Percentiles rank a stretch among this genome's conserved stretches.
Evolutionary conservation across 1,140 invertebrate genomes (phyloP).

Genomic region (Popillia japonica): DNA sequence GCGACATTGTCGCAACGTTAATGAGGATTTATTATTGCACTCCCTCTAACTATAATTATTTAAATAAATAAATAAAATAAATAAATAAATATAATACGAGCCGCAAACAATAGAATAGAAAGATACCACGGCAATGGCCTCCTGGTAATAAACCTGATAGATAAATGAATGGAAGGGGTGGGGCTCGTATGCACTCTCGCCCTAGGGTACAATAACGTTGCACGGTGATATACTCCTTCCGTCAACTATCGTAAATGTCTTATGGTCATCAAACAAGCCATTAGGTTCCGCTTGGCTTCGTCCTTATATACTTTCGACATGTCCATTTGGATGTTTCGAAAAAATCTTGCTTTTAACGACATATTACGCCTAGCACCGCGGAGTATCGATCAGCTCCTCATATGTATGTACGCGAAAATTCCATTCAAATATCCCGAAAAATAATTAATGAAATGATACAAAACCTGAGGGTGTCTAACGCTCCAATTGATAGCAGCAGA

Average conservation of each 20-base stretch:
- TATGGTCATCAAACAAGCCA: slow-evolving; percentile 56
- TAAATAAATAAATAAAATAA: not conserved
- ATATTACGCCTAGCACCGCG: no score
- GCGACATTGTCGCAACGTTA: slow-evolving; percentile 43
- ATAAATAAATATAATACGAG: not conserved
- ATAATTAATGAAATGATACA: slow-evolving; percentile 28
- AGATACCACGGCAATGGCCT: slow-evolving; percentile 54
- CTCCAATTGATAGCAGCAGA: slow-evolving; percentile 25
- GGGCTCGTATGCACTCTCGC: slow-evolving; percentile 50
- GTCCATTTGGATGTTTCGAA: slow-evolving; percentile 36
- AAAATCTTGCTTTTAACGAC: slow-evolving; percentile 39
- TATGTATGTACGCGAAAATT: no score
- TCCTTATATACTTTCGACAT: slow-evolving; percentile 21
- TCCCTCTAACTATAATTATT: not conserved
- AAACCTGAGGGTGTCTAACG: not conserved
- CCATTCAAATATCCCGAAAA: no score
- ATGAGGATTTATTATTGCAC: slow-evolving; percentile 47
- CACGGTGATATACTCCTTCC: slow-evolving; percentile 58
- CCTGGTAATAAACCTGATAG: slow-evolving; percentile 53
- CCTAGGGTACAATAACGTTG: slow-evolving; percentile 56
- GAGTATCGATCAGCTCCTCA: no score
- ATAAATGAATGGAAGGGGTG: slow-evolving; percentile 51
- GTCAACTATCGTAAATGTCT: slow-evolving; percentile 59
- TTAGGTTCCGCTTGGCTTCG: slow-evolving; percentile 53
- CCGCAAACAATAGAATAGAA: slow-evolving; percentile 16